Evolutionary conservation across 2,113 vertebrate genomes (phyloP).

Genomic region (Lichenostomus cassidix): DNA sequence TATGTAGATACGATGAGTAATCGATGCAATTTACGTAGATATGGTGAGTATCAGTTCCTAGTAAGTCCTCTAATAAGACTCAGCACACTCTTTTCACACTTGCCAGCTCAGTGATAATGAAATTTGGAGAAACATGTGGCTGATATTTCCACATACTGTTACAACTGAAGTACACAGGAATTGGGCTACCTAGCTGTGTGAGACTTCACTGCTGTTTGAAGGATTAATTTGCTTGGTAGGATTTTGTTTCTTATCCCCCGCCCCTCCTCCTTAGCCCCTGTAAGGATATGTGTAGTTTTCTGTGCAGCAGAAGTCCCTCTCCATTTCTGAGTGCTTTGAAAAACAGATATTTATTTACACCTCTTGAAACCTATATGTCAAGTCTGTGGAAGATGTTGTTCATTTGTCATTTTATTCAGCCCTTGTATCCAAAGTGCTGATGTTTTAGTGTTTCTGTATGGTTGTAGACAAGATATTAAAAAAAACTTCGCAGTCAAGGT

Average conservation of each 20-base stretch:
- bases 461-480: background rate
- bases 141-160: background rate
- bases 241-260: background rate
- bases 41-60: background rate
- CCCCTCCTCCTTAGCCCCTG: accelerated
- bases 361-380: background rate
- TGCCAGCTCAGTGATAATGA: background rate
- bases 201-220: background rate
- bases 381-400: background rate
- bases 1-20: background rate
- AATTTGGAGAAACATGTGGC: background rate
- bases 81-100: background rate
- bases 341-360: background rate
- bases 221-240: background rate
- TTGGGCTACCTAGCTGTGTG: background rate
- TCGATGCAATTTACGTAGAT: background rate
- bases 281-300: background rate
- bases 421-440: background rate
- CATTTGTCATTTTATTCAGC: background rate
- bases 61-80: background rate
- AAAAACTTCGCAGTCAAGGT: background rate
- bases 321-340: background rate
- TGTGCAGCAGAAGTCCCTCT: background rate
- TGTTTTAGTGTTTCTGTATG: background rate
- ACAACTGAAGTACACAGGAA: background rate